Percentiles rank a stretch among this genome's conserved stretches.
phyloP scores from a whole-genome alignment of 2,797 vertebrate species.

The Onychomys torridus region DNA sequence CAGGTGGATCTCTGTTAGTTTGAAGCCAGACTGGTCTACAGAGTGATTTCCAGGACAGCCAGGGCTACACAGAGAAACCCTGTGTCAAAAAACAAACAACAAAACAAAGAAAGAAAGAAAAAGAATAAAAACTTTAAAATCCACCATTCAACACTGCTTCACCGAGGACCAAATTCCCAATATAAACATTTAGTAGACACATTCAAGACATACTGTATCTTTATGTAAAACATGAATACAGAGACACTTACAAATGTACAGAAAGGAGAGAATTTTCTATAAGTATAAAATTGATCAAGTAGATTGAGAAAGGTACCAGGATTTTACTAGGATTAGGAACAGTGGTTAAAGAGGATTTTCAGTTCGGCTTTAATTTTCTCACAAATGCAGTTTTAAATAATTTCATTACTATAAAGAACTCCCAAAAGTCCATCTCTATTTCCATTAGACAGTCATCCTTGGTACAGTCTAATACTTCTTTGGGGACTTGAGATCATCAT shows the following conservation, averaged over 20 bases:
- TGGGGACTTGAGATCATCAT: background rate
- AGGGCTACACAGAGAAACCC: background rate
- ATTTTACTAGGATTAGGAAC: background rate
- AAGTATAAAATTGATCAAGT: background rate
- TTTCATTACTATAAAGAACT: background rate
- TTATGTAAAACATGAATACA: background rate
- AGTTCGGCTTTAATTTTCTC: background rate
- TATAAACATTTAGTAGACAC: background rate
- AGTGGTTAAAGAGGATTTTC: background rate
- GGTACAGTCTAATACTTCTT: background rate
- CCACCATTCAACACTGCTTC: background rate
- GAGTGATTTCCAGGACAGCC: background rate
- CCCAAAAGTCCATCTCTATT: background rate
- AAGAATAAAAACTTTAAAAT: background rate
- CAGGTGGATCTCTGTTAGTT: background rate
- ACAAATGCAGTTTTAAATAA: constrained; percentile 20
- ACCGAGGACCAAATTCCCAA: background rate
- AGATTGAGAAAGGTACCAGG: background rate
- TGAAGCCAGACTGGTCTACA: background rate
- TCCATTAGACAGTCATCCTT: background rate
- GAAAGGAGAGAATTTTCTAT: constrained; percentile 27
- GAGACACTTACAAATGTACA: background rate
- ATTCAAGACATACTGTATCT: background rate
- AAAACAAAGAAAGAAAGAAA: background rate
- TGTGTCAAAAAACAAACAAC: background rate